Evolutionary conservation across 2,888 invertebrate species (phyloP).

Genomic region (Melolontha melolontha): DNA sequence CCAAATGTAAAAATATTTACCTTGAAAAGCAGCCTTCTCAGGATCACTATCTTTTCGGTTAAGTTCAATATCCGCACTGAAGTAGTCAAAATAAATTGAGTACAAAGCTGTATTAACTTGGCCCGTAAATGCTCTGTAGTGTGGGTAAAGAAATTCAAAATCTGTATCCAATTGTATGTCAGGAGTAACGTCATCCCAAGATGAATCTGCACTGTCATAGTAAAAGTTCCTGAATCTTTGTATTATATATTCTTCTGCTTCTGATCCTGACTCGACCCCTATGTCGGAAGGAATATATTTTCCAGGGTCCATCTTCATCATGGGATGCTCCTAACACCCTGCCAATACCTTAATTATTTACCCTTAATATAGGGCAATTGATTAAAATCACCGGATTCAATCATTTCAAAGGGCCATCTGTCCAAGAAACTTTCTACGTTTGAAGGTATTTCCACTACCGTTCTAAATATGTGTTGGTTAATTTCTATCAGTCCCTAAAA

Average conservation of each 20-base stretch:
- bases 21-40: too few species aligned
- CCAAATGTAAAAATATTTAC: too few species aligned
- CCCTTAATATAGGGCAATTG: too few species aligned
- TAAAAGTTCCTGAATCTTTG: slow-evolving; percentile 26
- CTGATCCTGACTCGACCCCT: neutral
- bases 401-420: too few species aligned
- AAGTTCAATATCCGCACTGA: slow-evolving; percentile 22
- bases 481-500: too few species aligned
- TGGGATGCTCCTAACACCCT: too few species aligned
- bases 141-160: slow-evolving; percentile 17
- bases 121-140: slow-evolving; percentile 9
- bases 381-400: too few species aligned
- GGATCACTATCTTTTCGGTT: neutral
- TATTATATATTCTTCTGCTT: neutral
- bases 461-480: too few species aligned
- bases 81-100: slow-evolving; percentile 35
- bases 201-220: slow-evolving; percentile 5
- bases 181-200: neutral
- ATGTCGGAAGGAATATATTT: slow-evolving; percentile 7
- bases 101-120: slow-evolving; percentile 5
- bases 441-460: too few species aligned
- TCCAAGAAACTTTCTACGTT: too few species aligned
- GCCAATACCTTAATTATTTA: too few species aligned
- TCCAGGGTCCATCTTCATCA: neutral
- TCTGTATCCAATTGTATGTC: slow-evolving; percentile 28